Conservation (phyloP, 2,797 vertebrate species). For the Microhierax caerulescens region DNA sequence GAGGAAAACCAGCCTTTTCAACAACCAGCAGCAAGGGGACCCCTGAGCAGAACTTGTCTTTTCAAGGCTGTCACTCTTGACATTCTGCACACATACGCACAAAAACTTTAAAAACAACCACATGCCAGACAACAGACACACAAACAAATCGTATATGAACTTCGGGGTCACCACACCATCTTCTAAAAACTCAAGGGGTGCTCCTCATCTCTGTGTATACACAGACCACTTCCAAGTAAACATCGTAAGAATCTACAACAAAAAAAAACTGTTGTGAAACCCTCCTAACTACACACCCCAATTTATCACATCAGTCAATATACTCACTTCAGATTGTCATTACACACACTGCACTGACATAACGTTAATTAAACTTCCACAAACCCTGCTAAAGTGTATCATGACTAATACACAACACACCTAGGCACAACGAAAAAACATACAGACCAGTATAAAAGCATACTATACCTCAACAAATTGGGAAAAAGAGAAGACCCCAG, state of each 20-base stretch:
- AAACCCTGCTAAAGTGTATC: neutral
- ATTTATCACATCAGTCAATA: neutral
- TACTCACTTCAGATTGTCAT: neutral
- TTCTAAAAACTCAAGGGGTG: neutral
- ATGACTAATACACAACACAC: neutral
- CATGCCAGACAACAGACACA: neutral
- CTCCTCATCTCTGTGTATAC: neutral
- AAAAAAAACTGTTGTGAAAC: neutral
- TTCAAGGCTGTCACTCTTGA: constrained; percentile 2
- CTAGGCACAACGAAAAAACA: neutral
- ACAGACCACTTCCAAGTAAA: neutral
- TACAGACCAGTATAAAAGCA: neutral
- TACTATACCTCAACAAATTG: neutral
- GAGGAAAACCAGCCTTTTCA: neutral
- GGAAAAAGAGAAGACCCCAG: neutral
- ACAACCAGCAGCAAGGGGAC: neutral
- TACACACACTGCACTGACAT: neutral
- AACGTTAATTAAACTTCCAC: neutral
- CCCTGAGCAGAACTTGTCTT: neutral
- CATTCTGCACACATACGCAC: neutral
- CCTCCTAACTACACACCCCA: neutral
- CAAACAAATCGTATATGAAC: neutral
- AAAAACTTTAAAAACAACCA: constrained; percentile 1
- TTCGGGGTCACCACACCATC: neutral
- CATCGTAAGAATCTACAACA: neutral